These are phyloP conservation scores for Caenorhabditis japonica DNA, from an alignment of 2,888 invertebrate genomes.

Conservation along the genomic window DNA sequence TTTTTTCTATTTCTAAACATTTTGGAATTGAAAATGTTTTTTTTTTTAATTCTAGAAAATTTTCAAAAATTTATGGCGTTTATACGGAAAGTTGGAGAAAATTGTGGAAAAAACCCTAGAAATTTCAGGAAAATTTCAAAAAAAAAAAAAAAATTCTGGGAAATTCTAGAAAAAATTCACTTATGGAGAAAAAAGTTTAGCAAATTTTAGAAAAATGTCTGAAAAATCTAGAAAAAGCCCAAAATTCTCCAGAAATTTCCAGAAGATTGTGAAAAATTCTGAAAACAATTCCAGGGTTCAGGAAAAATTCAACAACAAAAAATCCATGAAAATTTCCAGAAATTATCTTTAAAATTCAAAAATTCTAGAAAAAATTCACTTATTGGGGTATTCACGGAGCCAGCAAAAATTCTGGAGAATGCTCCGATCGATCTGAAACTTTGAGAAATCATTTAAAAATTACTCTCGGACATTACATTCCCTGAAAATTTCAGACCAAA, in stretches of 20 bases:
- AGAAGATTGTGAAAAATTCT: background rate
- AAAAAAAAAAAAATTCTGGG: background rate
- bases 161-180: too few species aligned
- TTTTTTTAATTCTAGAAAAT: background rate
- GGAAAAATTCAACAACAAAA: too few species aligned
- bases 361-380: background rate
- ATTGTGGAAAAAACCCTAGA: background rate
- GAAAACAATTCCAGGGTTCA: background rate
- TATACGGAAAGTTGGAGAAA: constrained; percentile 15
- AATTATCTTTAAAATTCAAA: background rate
- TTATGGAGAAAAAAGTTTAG: too few species aligned
- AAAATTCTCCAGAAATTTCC: background rate
- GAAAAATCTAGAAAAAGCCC: too few species aligned
- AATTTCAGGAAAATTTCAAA: constrained; percentile 15
- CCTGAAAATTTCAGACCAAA: too few species aligned
- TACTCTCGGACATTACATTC: too few species aligned
- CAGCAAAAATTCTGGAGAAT: too few species aligned
- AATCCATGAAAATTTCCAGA: too few species aligned
- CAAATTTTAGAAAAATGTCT: too few species aligned
- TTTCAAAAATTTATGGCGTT: background rate
- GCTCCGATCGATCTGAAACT: too few species aligned
- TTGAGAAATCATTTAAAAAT: too few species aligned
- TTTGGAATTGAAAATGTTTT: background rate
- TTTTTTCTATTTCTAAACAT: background rate
- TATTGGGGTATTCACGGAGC: too few species aligned